Evolutionary conservation across 2,888 invertebrate species (phyloP).

Genomic region (Dexiosoma caninum): DNA sequence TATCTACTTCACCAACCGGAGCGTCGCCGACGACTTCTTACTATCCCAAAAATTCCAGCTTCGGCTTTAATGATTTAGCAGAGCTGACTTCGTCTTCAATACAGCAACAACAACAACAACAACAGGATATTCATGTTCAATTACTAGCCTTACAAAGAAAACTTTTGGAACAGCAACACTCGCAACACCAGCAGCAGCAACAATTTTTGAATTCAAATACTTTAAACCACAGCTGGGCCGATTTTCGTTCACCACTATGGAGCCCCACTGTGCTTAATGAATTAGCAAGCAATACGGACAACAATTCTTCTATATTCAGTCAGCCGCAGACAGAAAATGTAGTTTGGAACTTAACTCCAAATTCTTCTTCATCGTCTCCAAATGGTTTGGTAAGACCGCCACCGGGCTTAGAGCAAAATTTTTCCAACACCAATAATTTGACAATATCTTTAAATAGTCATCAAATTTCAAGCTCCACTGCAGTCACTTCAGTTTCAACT

Average conservation of each 20-base stretch:
- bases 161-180: slow-evolving; percentile 68
- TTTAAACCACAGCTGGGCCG: slow-evolving; percentile 61
- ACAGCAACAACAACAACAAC: slow-evolving; percentile 44
- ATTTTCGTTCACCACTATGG: slow-evolving; percentile 68
- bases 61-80: slow-evolving; percentile 42
- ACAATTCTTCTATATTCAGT: slow-evolving; percentile 24
- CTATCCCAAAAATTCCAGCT: slow-evolving; percentile 42
- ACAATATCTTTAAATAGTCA: slow-evolving; percentile 8
- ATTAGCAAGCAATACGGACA: background rate
- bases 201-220: slow-evolving; percentile 60
- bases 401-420: slow-evolving; percentile 71
- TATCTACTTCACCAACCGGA: slow-evolving; percentile 8
- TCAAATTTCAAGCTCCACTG: slow-evolving; percentile 59
- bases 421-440: slow-evolving; percentile 35
- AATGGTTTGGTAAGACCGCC: slow-evolving; percentile 71
- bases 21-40: slow-evolving; percentile 7
- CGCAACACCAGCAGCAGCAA: too few species aligned
- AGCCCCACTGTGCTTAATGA: slow-evolving; percentile 65
- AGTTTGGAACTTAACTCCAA: slow-evolving; percentile 35
- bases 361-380: slow-evolving; percentile 19
- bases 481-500: slow-evolving; percentile 12
- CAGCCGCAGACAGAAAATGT: slow-evolving; percentile 61
- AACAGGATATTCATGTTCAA: slow-evolving; percentile 63
- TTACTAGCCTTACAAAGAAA: slow-evolving; percentile 66
- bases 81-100: slow-evolving; percentile 16